phyloP scores from a whole-genome alignment of 2,888 invertebrate species.

The Campopleginae sp. region DNA sequence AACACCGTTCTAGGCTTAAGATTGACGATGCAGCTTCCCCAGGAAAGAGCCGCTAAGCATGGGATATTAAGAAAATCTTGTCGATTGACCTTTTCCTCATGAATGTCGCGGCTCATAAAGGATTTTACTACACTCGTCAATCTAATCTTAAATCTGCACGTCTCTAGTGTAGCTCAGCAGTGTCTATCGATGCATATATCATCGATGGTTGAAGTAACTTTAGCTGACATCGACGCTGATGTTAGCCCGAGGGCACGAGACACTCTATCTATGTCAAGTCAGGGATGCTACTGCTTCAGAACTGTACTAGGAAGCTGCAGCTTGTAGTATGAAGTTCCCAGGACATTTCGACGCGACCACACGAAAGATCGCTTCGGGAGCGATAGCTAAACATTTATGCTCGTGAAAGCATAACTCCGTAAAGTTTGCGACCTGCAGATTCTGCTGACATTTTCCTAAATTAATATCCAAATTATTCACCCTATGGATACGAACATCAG shows the following conservation, averaged over 20 bases:
- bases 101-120: neutral
- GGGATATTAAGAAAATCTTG: neutral
- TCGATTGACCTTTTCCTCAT: neutral
- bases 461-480: conserved; percentile 22
- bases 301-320: conserved; percentile 21
- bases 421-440: conserved; percentile 20
- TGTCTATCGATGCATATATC: conserved; percentile 48
- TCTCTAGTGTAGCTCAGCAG: conserved; percentile 8
- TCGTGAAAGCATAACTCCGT: conserved; percentile 17
- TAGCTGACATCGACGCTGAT: conserved; percentile 54
- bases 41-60: neutral
- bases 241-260: conserved; percentile 50
- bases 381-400: conserved; percentile 38
- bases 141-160: conserved; percentile 14
- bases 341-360: conserved; percentile 46
- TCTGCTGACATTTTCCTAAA: conserved; percentile 13
- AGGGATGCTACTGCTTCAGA: conserved; percentile 27
- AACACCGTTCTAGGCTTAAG: too few species aligned
- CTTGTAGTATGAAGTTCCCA: conserved; percentile 43
- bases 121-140: neutral
- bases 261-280: conserved; percentile 61
- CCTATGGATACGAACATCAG: neutral
- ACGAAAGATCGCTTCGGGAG: conserved; percentile 44
- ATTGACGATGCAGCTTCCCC: too few species aligned
- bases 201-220: conserved; percentile 58